Evolutionary conservation across 2,888 invertebrate species (phyloP).

Genomic region (Escarpia spicata): DNA sequence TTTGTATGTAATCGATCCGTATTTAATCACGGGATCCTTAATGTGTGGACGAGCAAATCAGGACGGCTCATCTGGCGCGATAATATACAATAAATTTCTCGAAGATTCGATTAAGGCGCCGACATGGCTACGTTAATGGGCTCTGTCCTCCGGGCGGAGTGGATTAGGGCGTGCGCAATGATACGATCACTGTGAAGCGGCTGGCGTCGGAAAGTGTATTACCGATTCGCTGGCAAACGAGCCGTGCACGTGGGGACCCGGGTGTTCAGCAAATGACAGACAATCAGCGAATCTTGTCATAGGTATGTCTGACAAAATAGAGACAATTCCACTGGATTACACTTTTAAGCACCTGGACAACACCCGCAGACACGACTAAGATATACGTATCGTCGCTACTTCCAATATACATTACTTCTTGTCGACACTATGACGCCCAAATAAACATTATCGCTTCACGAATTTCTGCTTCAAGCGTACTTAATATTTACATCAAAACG

Average conservation of each 20-base stretch:
- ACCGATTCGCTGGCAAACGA: neutral
- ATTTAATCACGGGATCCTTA: neutral
- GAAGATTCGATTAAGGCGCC: neutral
- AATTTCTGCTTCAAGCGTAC: no score
- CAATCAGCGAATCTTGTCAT: neutral
- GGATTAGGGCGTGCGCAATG: neutral
- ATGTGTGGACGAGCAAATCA: slow-evolving; percentile 11
- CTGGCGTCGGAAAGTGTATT: neutral
- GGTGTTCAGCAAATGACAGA: neutral
- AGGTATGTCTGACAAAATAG: neutral
- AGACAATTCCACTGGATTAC: no score
- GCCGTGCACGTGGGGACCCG: neutral
- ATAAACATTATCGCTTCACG: no score
- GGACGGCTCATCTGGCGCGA: neutral
- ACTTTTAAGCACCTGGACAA: no score
- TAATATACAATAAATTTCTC: slow-evolving; percentile 16
- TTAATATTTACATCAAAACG: no score
- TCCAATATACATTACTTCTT: no score
- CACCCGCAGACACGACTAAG: no score
- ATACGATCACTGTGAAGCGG: neutral
- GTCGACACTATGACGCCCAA: no score
- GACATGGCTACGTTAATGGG: neutral
- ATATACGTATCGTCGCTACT: no score
- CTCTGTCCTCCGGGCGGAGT: neutral
- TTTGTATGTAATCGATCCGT: slow-evolving; percentile 16